These are phyloP conservation scores for Coptotermes formosanus DNA, from an alignment of 1,140 invertebrate genomes.

Conservation along the genomic window DNA sequence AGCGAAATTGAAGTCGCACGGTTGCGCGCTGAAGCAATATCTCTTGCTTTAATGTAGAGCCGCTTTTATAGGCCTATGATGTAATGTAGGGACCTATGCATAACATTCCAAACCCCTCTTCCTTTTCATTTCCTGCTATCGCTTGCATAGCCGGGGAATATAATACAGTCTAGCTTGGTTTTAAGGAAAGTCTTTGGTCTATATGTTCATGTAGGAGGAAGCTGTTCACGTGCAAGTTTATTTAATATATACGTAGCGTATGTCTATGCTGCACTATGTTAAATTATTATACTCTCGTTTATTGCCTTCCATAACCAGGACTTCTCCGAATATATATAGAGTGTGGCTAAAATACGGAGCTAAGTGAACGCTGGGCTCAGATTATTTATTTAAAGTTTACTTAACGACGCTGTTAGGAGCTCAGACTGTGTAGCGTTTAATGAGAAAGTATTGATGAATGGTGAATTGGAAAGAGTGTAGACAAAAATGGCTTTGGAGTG, in stretches of 20 bases:
- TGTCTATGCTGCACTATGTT: neutral
- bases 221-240: neutral
- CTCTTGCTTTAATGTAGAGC: neutral
- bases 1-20: neutral
- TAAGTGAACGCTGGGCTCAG: too few species aligned
- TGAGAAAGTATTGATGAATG: too few species aligned
- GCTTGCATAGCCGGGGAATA: neutral
- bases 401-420: too few species aligned
- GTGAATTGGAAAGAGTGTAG: too few species aligned
- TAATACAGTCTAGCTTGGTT: neutral
- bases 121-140: slow-evolving; percentile 1
- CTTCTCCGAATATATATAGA: too few species aligned
- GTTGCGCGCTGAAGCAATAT: neutral
- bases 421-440: too few species aligned
- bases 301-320: too few species aligned
- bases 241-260: neutral
- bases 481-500: too few species aligned
- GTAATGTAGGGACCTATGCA: neutral
- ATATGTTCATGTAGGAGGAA: neutral
- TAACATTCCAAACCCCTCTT: neutral
- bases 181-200: neutral
- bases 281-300: neutral
- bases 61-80: neutral
- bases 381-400: too few species aligned
- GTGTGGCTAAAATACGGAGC: too few species aligned